Percentiles rank a stretch among this genome's conserved stretches.
These are phyloP conservation scores for Misgurnus mizolepis DNA, from an alignment of 2,113 vertebrate genomes.

Conservation along the genomic window DNA sequence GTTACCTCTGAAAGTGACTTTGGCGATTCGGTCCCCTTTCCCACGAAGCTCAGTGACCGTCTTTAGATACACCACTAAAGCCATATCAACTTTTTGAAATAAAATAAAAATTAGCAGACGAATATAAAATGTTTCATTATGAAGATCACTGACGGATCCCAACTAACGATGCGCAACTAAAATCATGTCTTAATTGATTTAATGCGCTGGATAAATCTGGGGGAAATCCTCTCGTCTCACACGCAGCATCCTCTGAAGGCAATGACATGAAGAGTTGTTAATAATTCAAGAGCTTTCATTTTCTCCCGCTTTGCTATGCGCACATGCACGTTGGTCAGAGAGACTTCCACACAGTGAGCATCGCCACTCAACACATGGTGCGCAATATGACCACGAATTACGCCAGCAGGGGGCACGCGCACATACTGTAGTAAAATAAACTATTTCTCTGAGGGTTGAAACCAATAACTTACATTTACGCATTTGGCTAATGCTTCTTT, in stretches of 20 bases:
- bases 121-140: conserved; percentile 10
- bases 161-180: neutral
- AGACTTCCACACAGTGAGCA: neutral
- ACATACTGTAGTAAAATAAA: neutral
- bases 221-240: conserved; percentile 42
- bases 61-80: conserved; percentile 84
- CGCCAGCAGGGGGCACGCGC: conserved; percentile 14
- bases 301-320: conserved; percentile 51
- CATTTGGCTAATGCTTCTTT: too few relatives aligned
- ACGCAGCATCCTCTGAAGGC: conserved; percentile 36
- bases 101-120: conserved; percentile 18
- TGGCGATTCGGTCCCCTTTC: conserved; percentile 84
- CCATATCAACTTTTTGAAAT: conserved; percentile 71
- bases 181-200: conserved; percentile 46
- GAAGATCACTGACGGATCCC: neutral
- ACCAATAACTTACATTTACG: too few relatives aligned
- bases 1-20: conserved; percentile 91
- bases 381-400: neutral
- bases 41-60: conserved; percentile 81
- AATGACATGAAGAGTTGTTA: conserved; percentile 38
- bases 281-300: conserved; percentile 67
- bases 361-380: neutral
- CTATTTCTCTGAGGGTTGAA: neutral
- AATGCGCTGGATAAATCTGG: conserved; percentile 7
- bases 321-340: conserved; percentile 21